Conservation (phyloP, 2,113 vertebrate species). For the Penelope pileata region DNA sequence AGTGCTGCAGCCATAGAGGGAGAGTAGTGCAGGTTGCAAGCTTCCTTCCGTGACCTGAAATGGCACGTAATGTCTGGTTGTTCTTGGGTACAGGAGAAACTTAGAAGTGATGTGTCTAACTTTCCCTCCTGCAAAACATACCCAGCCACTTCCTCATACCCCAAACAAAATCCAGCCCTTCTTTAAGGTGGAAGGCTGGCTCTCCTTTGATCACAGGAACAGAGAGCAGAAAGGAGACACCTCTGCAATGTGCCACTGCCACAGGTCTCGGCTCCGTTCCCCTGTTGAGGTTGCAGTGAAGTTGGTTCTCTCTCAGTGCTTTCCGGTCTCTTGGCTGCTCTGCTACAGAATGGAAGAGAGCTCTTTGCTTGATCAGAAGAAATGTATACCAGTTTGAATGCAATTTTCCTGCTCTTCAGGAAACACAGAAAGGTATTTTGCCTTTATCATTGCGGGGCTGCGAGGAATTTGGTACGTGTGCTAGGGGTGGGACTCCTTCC, state of each 20-base stretch:
- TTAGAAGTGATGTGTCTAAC: neutral
- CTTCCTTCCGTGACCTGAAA: conserved; percentile 9
- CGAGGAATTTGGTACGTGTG: neutral
- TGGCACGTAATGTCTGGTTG: neutral
- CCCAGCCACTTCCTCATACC: conserved; percentile 61
- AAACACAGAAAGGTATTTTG: conserved; percentile 67
- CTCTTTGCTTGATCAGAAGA: conserved; percentile 38
- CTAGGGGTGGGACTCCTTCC: neutral
- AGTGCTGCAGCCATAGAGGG: neutral
- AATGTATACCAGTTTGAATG: conserved; percentile 54
- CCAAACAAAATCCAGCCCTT: conserved; percentile 47
- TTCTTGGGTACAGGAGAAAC: neutral
- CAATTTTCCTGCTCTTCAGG: conserved; percentile 64
- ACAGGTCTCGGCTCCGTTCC: neutral
- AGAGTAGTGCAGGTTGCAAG: neutral
- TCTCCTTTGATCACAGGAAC: conserved; percentile 64
- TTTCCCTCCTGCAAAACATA: conserved; percentile 45
- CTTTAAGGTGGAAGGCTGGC: conserved; percentile 42
- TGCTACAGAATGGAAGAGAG: conserved; percentile 59
- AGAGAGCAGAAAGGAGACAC: conserved; percentile 54
- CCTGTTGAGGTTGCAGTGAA: conserved; percentile 9
- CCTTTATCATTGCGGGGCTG: neutral
- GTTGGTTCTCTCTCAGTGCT: neutral
- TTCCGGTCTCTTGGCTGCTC: neutral
- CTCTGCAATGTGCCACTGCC: neutral